Percentiles rank a stretch among this genome's conserved stretches.
phyloP scores from a whole-genome alignment of 92 coral and sea anemone genomes.

The Siderastrea radians region DNA sequence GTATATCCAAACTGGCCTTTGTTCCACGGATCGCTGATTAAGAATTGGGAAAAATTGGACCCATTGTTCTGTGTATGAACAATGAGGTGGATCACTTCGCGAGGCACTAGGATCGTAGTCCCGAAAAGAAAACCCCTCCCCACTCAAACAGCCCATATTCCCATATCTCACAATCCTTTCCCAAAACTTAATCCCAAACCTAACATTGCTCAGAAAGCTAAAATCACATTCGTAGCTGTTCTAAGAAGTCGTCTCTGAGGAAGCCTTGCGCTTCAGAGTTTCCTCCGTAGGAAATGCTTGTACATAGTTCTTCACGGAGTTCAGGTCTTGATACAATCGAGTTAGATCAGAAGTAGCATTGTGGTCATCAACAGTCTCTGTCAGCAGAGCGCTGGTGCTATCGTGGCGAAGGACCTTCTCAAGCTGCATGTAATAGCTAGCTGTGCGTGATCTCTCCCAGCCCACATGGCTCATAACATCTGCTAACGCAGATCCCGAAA shows the following conservation, averaged over 20 bases:
- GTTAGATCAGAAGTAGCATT: constrained; percentile 26
- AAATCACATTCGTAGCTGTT: too few relatives aligned
- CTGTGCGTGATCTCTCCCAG: constrained; percentile 71
- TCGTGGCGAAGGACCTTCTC: constrained; percentile 64
- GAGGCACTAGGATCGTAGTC: constrained; percentile 22
- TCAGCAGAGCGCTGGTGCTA: too few relatives aligned
- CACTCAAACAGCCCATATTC: constrained; percentile 16
- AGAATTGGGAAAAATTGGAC: too few relatives aligned
- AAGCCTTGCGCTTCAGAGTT: constrained; percentile 13
- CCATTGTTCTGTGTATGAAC: too few relatives aligned
- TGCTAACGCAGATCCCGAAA: constrained; percentile 61
- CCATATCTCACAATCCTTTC: constrained; percentile 17
- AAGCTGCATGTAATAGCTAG: constrained; percentile 64
- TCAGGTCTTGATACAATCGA: constrained; percentile 49
- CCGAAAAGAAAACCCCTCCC: constrained; percentile 6
- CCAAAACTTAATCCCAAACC: background rate
- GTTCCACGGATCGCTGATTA: too few relatives aligned
- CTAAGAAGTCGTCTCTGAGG: constrained; percentile 10
- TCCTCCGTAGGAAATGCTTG: constrained; percentile 41
- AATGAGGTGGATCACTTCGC: too few relatives aligned
- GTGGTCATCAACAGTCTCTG: constrained; percentile 54
- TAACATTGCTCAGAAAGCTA: too few relatives aligned
- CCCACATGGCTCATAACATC: constrained; percentile 70
- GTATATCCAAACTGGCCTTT: too few relatives aligned
- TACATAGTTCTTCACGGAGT: constrained; percentile 57